A percentile compares a stretch with the other conserved stretches of the same genome.
These are phyloP conservation scores for Acropora yongei DNA, from an alignment of 64 coral and sea anemone species.

Conservation along the genomic window DNA sequence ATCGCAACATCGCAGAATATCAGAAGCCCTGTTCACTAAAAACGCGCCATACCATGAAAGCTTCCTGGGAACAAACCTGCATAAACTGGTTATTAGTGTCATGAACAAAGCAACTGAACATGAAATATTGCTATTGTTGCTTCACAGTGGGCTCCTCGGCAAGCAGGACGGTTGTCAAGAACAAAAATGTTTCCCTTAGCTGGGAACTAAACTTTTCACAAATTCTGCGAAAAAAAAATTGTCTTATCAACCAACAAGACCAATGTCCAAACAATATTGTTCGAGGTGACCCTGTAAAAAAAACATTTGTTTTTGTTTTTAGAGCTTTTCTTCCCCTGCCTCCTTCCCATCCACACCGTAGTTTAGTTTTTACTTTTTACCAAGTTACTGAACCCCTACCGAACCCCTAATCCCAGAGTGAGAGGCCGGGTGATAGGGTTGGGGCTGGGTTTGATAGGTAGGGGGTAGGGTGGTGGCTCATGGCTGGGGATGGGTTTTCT, in stretches of 20 bases:
- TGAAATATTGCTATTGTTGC: slow-evolving; percentile 1
- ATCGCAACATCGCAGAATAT: no score
- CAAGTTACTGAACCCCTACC: neutral
- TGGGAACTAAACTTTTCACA: neutral
- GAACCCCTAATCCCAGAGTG: neutral
- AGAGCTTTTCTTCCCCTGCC: neutral
- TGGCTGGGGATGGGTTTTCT: neutral
- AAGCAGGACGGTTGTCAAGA: neutral
- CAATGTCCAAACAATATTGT: neutral
- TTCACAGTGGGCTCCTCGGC: neutral
- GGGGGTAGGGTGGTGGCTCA: neutral
- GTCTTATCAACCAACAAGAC: slow-evolving; percentile 1
- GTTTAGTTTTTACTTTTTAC: slow-evolving; percentile 2
- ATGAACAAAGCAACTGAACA: neutral
- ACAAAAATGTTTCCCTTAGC: neutral
- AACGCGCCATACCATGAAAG: slow-evolving; percentile 96
- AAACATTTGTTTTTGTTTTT: slow-evolving; percentile 3
- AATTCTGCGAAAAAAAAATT: neutral
- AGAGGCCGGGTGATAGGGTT: neutral
- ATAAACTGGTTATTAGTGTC: no score
- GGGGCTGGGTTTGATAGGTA: neutral
- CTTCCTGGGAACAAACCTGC: slow-evolving; percentile 89
- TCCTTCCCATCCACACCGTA: neutral
- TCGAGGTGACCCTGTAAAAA: neutral
- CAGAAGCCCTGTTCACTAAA: slow-evolving; percentile 49